Conservation (phyloP, 2,113 vertebrate species). For the Antennarius striatus region DNA sequence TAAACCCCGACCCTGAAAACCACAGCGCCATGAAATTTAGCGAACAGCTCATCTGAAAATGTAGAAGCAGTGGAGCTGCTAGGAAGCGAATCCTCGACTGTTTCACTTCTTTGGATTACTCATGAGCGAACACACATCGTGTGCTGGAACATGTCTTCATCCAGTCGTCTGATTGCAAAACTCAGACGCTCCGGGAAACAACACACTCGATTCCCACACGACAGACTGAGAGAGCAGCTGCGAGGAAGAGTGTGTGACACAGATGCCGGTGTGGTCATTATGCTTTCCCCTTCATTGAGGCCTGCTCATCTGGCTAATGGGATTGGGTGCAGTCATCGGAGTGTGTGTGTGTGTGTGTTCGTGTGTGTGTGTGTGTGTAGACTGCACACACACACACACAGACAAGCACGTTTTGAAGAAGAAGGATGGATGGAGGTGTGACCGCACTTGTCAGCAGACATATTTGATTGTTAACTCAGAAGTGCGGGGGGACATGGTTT, state of each 20-base stretch:
- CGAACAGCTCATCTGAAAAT: constrained; percentile 27
- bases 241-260: constrained; percentile 19
- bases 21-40: constrained; percentile 40
- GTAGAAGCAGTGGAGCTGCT: constrained; percentile 15
- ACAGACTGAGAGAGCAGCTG: not conserved
- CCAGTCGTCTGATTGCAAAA: constrained; percentile 5
- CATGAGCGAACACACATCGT: constrained; percentile 5
- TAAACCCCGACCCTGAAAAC: constrained; percentile 33
- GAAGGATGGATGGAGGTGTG: constrained; percentile 34
- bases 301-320: constrained; percentile 77
- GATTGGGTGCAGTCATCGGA: constrained; percentile 65
- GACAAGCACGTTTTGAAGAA: constrained; percentile 10
- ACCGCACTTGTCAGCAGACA: constrained; percentile 28
- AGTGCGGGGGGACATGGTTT: constrained; percentile 18
- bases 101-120: constrained; percentile 7
- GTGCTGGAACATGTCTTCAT: constrained; percentile 1
- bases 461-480: constrained; percentile 27
- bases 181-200: constrained; percentile 14
- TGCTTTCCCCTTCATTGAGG: constrained; percentile 73
- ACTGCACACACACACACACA: constrained; percentile 16
- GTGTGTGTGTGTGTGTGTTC: constrained; percentile 1
- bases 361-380: too few species aligned
- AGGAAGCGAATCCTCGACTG: constrained; percentile 8
- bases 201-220: not conserved
- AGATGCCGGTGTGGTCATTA: constrained; percentile 61